Percentiles rank a stretch among this genome's conserved stretches.
phyloP scores from a whole-genome alignment of 2,888 invertebrate species.

The Dioctria rufipes region DNA sequence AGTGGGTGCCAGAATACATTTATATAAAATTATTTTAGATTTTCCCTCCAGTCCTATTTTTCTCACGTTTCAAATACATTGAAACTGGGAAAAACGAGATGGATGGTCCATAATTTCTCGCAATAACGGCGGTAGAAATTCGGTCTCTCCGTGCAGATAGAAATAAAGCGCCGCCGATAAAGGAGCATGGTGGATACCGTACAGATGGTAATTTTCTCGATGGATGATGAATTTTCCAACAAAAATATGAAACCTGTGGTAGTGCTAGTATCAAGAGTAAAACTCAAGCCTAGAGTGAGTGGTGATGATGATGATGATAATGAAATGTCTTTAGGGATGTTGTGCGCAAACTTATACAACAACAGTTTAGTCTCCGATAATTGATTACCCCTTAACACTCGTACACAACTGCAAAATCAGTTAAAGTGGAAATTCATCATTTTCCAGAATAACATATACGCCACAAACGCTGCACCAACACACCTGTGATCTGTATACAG shows the following conservation, averaged over 20 bases:
- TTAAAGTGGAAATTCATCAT: slow-evolving; percentile 57
- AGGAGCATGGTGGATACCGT: slow-evolving; percentile 7
- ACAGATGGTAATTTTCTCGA: slow-evolving; percentile 29
- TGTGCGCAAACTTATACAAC: slow-evolving; percentile 53
- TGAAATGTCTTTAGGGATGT: slow-evolving; percentile 57
- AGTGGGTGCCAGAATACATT: slow-evolving; percentile 27
- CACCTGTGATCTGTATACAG: not conserved
- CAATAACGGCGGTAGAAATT: not conserved
- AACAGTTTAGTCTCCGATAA: slow-evolving; percentile 34
- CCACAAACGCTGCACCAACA: slow-evolving; percentile 1
- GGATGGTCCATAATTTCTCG: slow-evolving; percentile 45
- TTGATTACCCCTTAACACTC: slow-evolving; percentile 58
- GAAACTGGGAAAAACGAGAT: slow-evolving; percentile 45
- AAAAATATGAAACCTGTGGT: not conserved
- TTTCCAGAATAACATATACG: slow-evolving; percentile 43
- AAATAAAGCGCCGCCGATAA: slow-evolving; percentile 21
- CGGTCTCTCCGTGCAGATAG: slow-evolving; percentile 26
- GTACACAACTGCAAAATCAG: slow-evolving; percentile 31
- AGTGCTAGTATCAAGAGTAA: not conserved
- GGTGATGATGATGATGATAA: slow-evolving; percentile 50
- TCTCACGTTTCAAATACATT: not conserved
- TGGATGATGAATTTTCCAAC: slow-evolving; percentile 25
- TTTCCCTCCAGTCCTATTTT: slow-evolving; percentile 27
- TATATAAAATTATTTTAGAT: not conserved
- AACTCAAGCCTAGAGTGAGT: not conserved